Conservation (phyloP, 2,113 vertebrate genomes). For the Nanorana parkeri region DNA sequence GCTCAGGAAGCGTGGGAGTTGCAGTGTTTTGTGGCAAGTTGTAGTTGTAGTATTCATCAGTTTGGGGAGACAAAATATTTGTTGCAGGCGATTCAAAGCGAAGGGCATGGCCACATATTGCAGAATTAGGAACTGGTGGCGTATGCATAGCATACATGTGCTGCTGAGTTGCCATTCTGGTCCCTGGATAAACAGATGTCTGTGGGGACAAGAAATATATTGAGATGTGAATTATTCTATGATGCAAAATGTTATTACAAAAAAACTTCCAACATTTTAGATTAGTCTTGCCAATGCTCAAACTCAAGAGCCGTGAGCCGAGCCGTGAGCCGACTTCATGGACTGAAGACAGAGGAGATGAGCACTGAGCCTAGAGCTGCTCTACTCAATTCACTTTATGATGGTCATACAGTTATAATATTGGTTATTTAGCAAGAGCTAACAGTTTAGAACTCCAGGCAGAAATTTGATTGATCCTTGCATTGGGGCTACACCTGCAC, state of each 20-base stretch:
- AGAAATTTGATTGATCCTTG: too few relatives aligned
- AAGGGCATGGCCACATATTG: conserved; percentile 80
- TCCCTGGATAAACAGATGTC: conserved; percentile 89
- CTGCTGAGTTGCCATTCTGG: conserved; percentile 88
- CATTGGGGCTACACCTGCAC: too few relatives aligned
- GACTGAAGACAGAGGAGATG: too few relatives aligned
- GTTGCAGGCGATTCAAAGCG: conserved; percentile 90
- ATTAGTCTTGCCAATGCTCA: too few relatives aligned
- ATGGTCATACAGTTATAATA: too few relatives aligned
- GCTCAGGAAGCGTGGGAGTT: conserved; percentile 91
- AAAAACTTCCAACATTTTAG: not conserved
- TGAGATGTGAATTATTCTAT: not conserved
- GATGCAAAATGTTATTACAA: too few relatives aligned
- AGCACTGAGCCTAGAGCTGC: too few relatives aligned
- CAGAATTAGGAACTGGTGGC: conserved; percentile 85
- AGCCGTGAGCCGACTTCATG: too few relatives aligned
- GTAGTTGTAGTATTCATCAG: conserved; percentile 90
- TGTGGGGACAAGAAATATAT: conserved; percentile 63
- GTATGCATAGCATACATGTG: conserved; percentile 92
- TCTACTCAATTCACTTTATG: too few relatives aligned
- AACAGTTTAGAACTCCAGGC: too few relatives aligned
- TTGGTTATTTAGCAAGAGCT: too few relatives aligned
- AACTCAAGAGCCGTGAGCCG: too few relatives aligned
- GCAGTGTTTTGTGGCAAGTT: conserved; percentile 81
- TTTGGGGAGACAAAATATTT: conserved; percentile 86